phyloP scores from a whole-genome alignment of 2,113 vertebrate species.

The Pseudolaguvia tuberculata region DNA sequence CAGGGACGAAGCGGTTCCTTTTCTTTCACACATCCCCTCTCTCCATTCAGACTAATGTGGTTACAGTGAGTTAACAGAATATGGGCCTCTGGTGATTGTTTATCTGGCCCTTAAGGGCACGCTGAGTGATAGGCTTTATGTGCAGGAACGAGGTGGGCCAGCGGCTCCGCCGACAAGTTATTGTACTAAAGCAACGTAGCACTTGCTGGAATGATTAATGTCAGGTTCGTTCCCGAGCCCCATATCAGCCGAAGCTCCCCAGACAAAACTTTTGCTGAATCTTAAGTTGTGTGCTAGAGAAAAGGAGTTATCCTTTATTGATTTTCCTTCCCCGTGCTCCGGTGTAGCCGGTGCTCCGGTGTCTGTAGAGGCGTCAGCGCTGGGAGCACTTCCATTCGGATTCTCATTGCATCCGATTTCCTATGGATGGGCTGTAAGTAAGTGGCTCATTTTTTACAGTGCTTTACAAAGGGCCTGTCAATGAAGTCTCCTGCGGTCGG shows the following conservation, averaged over 20 bases:
- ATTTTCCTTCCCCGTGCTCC: constrained; percentile 50
- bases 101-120: constrained; percentile 78
- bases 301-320: constrained; percentile 79
- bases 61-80: constrained; percentile 68
- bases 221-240: constrained; percentile 64
- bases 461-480: constrained; percentile 79
- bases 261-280: constrained; percentile 72
- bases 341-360: constrained; percentile 30
- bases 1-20: constrained; percentile 70
- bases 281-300: constrained; percentile 71
- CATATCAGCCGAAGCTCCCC: constrained; percentile 70
- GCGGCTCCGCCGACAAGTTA: constrained; percentile 53
- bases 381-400: constrained; percentile 79
- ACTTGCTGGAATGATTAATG: constrained; percentile 78
- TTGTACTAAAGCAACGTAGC: constrained; percentile 65
- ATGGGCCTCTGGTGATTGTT: constrained; percentile 74
- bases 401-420: constrained; percentile 84
- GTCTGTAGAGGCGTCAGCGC: constrained; percentile 54
- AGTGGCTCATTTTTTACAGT: constrained; percentile 73
- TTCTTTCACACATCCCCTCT: constrained; percentile 63
- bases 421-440: constrained; percentile 83
- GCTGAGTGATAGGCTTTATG: constrained; percentile 68
- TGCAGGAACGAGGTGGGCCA: constrained; percentile 66
- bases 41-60: constrained; percentile 74
- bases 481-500: constrained; percentile 76